A percentile compares a stretch with the other conserved stretches of the same genome.
phyloP scores from a whole-genome alignment of 2,113 vertebrate species.

The Nipponia nippon region DNA sequence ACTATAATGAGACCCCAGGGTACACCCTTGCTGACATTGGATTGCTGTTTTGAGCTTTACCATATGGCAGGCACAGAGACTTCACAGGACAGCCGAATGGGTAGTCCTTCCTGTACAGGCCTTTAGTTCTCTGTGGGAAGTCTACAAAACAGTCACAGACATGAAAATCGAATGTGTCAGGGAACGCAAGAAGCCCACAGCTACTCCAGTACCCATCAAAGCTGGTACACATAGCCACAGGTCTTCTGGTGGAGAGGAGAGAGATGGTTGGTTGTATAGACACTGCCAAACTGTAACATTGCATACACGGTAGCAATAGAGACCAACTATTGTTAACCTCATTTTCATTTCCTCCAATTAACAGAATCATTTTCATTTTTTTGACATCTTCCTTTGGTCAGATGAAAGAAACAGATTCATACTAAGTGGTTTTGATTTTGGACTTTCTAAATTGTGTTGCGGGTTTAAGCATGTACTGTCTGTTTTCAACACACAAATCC shows the following conservation, averaged over 20 bases:
- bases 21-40: not conserved
- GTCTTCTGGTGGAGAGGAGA: not conserved
- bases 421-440: not conserved
- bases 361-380: not conserved
- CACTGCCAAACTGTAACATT: not conserved
- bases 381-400: not conserved
- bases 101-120: not conserved
- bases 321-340: not conserved
- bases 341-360: not conserved
- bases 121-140: not conserved
- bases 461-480: not conserved
- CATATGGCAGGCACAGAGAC: not conserved
- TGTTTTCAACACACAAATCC: not conserved
- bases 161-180: accelerated
- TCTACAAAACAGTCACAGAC: not conserved
- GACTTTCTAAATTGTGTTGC: not conserved
- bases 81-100: not conserved
- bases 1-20: not conserved
- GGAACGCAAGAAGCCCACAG: not conserved
- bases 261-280: not conserved
- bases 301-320: not conserved
- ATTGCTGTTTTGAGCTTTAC: not conserved
- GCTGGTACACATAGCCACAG: not conserved
- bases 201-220: not conserved
- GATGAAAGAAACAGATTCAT: not conserved